Conservation (phyloP, 2,113 vertebrate genomes). For the Orientallactaga bullata region DNA sequence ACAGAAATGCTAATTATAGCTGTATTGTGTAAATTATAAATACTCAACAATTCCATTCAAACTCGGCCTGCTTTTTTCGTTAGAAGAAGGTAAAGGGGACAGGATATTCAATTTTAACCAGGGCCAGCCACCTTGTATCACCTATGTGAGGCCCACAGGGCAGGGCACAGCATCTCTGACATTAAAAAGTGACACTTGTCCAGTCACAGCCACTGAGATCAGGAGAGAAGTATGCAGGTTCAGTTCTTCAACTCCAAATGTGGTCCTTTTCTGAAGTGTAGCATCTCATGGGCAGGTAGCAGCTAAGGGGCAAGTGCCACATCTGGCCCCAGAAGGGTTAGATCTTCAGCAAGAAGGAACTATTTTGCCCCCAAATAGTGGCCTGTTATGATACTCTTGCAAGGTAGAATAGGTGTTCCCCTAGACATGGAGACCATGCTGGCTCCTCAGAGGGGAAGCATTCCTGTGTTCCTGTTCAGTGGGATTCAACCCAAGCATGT, state of each 20-base stretch:
- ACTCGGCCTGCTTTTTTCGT: not conserved
- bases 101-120: not conserved
- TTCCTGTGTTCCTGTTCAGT: not conserved
- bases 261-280: not conserved
- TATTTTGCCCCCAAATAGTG: not conserved
- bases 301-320: not conserved
- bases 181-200: no score
- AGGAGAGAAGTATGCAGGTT: rapidly evolving
- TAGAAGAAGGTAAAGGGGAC: not conserved
- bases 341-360: not conserved
- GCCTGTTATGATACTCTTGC: no score
- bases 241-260: not conserved
- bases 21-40: constrained; percentile 20
- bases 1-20: constrained; percentile 8
- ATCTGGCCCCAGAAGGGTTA: not conserved
- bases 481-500: not conserved
- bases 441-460: not conserved
- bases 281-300: not conserved
- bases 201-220: not conserved
- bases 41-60: not conserved
- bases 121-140: not conserved
- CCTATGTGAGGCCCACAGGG: not conserved
- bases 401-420: rapidly evolving
- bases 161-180: rapidly evolving
- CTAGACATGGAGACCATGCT: rapidly evolving